A percentile compares a stretch with the other conserved stretches of the same genome.
phyloP scores from a whole-genome alignment of 1,140 invertebrate genomes.

The Aphelenchoides fujianensis region DNA sequence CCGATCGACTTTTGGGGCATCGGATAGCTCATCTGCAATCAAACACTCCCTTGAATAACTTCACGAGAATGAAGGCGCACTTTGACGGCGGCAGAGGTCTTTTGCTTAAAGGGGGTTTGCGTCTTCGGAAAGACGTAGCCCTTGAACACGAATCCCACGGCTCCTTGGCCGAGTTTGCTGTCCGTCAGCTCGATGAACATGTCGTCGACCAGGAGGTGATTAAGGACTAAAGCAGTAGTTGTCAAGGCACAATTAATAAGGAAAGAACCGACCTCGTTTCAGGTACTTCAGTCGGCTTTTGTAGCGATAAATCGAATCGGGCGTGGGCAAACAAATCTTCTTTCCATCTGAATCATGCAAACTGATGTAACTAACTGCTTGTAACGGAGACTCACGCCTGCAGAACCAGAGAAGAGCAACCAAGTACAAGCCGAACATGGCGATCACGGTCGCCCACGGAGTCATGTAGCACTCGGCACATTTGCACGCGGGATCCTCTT shows the following conservation, averaged over 20 bases:
- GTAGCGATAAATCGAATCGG: conserved; percentile 57
- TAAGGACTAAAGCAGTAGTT: conserved; percentile 35
- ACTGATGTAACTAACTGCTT: conserved; percentile 15
- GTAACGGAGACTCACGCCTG: conserved; percentile 28
- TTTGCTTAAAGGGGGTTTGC: conserved; percentile 58
- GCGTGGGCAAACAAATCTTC: conserved; percentile 52
- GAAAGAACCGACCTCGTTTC: conserved; percentile 44
- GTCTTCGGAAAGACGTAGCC: conserved; percentile 56
- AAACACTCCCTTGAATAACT: neutral
- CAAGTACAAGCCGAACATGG: conserved; percentile 41
- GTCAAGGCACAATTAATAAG: neutral
- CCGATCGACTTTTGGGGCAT: conserved; percentile 58
- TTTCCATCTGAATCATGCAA: conserved; percentile 49
- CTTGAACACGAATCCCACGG: conserved; percentile 58
- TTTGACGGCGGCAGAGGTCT: conserved; percentile 56
- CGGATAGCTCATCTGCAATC: conserved; percentile 55
- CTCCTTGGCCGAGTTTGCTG: conserved; percentile 53
- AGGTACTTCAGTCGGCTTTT: conserved; percentile 47
- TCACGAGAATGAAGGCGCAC: conserved; percentile 25
- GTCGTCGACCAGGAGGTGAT: conserved; percentile 50
- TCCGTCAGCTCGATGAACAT: conserved; percentile 58
- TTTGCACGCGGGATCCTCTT: neutral
- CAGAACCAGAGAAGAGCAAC: conserved; percentile 50
- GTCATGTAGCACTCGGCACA: conserved; percentile 28
- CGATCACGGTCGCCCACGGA: conserved; percentile 44